Evolutionary conservation across 2,888 invertebrate genomes (phyloP), one percentile per base, ranked within the genome.

Genomic region (Limnephilus lunatus): DNA sequence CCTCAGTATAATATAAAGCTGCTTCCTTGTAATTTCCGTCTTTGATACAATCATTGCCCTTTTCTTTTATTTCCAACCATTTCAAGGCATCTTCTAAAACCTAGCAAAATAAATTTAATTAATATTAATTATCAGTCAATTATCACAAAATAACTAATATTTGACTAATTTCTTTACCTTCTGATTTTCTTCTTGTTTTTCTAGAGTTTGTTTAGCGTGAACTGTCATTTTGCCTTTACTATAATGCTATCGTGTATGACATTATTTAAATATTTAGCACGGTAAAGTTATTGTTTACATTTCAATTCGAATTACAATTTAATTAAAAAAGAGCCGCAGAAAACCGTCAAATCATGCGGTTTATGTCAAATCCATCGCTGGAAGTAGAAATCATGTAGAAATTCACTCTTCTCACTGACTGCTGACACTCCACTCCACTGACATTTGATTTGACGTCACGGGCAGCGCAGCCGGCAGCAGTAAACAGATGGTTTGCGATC

Each of bases 21-120:
- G 98, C 98, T 95, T 98, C 98, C 94, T 97, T 97, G 95, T 96
- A 98, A 94, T 98, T 97, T 90, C 97, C 96, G 94, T 97, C 96
- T 94, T 97, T 97, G 85, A 98, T 97, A 94, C 97, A 97, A 90
- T 97, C 96, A 95, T 98, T 98, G 48, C 98, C 98, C 94, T 97
- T 96, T 94, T 96, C 97, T 95, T 97, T 98, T 48, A 97, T 95
- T 87, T 97, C 48, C 39, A 91, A 31, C 68, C 68, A 68, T 68
- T 68, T 68, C 68, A 68, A 68, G 30, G 92, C 89, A 86, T 91
- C 90, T 83, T 92, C 91, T 31, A 82, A n/a, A 81, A 68, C 85
- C 92, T 92, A 68, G 44, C 53, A 53, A 83, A 39, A 48, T 30
- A 14, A n/a, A 86, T 48, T 86, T 48, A 1, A 86, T n/a, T 48